Evolutionary conservation across 2,113 vertebrate genomes (phyloP).

Genomic region (Melanerpes formicivorus): DNA sequence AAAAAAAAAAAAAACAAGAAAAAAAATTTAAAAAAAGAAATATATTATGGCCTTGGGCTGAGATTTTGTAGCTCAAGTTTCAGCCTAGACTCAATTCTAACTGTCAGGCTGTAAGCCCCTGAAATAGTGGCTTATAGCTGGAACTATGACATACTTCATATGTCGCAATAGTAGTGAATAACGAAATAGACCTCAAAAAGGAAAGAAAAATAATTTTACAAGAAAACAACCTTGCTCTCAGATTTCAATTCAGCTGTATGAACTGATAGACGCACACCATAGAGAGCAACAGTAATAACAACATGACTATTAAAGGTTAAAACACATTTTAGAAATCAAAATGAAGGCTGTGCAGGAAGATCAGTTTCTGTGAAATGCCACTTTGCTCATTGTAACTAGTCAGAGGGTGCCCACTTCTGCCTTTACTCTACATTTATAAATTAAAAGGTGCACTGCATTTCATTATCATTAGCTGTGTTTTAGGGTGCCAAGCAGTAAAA

Average conservation of each 20-base stretch:
- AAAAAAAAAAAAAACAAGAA: background rate
- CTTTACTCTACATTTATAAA: background rate
- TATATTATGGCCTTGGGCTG: conserved; percentile 7
- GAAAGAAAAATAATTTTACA: conserved; percentile 3
- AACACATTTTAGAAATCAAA: background rate
- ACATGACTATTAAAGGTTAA: background rate
- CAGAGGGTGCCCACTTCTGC: background rate
- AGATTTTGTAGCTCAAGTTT: conserved; percentile 41
- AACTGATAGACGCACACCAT: background rate
- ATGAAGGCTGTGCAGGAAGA: background rate
- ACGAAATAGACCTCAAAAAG: background rate
- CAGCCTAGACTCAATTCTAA: conserved; percentile 9
- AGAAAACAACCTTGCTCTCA: background rate
- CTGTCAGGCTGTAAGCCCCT: conserved; percentile 11
- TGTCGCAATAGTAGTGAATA: background rate
- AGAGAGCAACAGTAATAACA: background rate
- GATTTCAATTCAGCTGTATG: background rate
- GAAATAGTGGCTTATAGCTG: conserved; percentile 13
- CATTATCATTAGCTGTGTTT: background rate
- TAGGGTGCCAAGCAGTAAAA: background rate
- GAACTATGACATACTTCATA: background rate
- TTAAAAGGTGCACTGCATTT: background rate
- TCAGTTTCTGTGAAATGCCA: background rate
- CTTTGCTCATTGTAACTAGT: background rate
- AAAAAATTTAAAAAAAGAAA: background rate